A percentile compares a stretch with the other conserved stretches of the same genome.
Evolutionary conservation across 2,888 invertebrate genomes (phyloP).

Genomic region (Scelioninae gen. 1): DNA sequence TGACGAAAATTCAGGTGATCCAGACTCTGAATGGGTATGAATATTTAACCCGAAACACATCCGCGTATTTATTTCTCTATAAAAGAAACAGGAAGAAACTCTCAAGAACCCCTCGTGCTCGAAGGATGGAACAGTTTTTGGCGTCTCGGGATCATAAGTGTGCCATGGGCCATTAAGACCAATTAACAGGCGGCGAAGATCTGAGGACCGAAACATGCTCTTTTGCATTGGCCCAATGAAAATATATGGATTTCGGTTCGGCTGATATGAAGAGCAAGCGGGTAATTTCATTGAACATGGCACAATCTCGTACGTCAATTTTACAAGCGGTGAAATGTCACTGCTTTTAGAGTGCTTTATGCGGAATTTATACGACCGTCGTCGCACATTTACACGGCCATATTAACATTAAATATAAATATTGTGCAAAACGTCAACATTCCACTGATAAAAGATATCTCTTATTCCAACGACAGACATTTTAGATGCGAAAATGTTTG

Average conservation of each 20-base stretch:
- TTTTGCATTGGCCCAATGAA: conserved; percentile 65
- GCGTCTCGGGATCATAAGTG: conserved; percentile 75
- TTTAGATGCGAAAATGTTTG: conserved; percentile 24
- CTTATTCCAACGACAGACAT: conserved; percentile 11
- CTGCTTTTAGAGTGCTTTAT: conserved; percentile 61
- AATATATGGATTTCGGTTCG: conserved; percentile 64
- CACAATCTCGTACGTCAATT: conserved; percentile 67
- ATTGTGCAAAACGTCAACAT: conserved; percentile 59
- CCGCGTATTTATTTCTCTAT: conserved; percentile 54
- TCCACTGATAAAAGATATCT: conserved; percentile 52
- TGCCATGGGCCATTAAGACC: conserved; percentile 79
- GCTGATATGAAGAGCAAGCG: conserved; percentile 63
- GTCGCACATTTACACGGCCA: conserved; percentile 53
- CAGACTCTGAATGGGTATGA: too few species aligned
- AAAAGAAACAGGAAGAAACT: conserved; percentile 57
- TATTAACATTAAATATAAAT: conserved; percentile 59
- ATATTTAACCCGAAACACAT: conserved; percentile 37
- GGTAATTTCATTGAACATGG: conserved; percentile 66
- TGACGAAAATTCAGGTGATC: too few species aligned
- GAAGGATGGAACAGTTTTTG: conserved; percentile 71
- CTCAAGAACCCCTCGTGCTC: conserved; percentile 18
- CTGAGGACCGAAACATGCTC: conserved; percentile 68
- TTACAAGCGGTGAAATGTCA: conserved; percentile 65
- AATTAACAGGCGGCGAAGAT: conserved; percentile 79
- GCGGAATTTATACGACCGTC: conserved; percentile 58